Evolutionary conservation across 2,888 invertebrate genomes (phyloP), one percentile per base, ranked within the genome.

Genomic region (Cheilosia scutellata): DNA sequence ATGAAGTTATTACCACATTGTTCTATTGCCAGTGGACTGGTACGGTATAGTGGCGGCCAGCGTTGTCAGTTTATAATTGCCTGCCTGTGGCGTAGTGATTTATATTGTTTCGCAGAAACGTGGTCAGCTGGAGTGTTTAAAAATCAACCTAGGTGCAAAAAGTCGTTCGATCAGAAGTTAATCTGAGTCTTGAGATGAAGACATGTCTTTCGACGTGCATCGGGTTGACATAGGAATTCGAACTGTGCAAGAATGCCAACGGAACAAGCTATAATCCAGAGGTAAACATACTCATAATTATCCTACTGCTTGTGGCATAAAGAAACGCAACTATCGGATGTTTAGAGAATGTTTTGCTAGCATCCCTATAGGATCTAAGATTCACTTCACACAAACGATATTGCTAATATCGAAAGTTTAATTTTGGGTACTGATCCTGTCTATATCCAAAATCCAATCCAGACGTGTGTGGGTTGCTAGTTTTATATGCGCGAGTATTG

Each of bases 1-100:
- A 86, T 86, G 86, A 82, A 86, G 86, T 86, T 86, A 86, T 86
- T 82, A 82, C 55, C 31, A 55, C 71, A 86, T 86, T 82, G 82
- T 82, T 82, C 77, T 65, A 57, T 37, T 44, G 53, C 75, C 63
- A 33, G 55, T 62, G 57, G 11, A 62, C 49, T 65, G 44, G 63
- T 49, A 27, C 11, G 44, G 29, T 49, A 42, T 42, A 57, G 37
- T 51, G 55, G 65, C 76, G 27, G 51, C 71, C 76, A 13, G 51
- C 71, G 63, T 37, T 66, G 51, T 70, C 33, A 40, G 65, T 16
- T 72, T 86, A 76, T 86, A 86, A 86, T 80, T 86, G 82, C 86
- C 66, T 86, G 86, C 82, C 71, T 77, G 33, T 31, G 60, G 66
- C 68, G 37, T 25, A 72, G 86, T 86, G 82, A 77, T 86, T 86